These are phyloP conservation scores for Athetis lepigone DNA, from an alignment of 2,888 invertebrate genomes.

Conservation along the genomic window DNA sequence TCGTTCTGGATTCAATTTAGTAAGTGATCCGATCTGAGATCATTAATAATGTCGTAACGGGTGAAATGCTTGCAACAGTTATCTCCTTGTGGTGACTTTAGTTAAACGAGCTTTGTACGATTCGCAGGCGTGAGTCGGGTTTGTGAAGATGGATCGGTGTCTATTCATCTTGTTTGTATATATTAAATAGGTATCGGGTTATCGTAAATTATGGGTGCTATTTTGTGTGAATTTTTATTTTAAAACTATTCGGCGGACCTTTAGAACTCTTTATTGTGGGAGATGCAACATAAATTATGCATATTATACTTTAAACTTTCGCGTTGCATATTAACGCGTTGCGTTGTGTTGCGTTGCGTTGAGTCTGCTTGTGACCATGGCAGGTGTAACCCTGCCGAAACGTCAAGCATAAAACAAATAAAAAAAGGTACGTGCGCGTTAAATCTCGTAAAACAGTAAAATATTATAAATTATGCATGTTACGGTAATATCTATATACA, in stretches of 20 bases:
- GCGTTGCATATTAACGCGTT: too few species aligned
- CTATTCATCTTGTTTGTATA: constrained; percentile 53
- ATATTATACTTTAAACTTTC: too few species aligned
- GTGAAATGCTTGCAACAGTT: constrained; percentile 59
- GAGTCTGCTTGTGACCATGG: too few species aligned
- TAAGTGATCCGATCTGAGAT: constrained; percentile 58
- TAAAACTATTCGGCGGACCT: too few species aligned
- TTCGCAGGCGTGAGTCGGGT: constrained; percentile 53
- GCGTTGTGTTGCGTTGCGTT: too few species aligned
- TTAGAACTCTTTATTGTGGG: constrained; percentile 37
- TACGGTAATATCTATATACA: too few species aligned
- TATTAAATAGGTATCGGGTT: constrained; percentile 30
- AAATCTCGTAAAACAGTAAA: too few species aligned
- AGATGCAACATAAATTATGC: constrained; percentile 6
- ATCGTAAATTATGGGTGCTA: background rate
- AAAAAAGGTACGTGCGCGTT: too few species aligned
- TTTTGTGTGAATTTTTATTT: background rate
- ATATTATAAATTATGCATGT: too few species aligned
- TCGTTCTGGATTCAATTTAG: constrained; percentile 57
- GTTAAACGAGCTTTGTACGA: constrained; percentile 51
- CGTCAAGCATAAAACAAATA: too few species aligned
- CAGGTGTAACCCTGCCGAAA: too few species aligned
- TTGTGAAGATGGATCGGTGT: constrained; percentile 51
- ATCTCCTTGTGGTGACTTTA: constrained; percentile 52
- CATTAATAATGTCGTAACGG: constrained; percentile 59